Percentiles rank a stretch among this genome's conserved stretches.
Conservation (phyloP, 2,113 vertebrate genomes). For the Phylloscopus trochilus region DNA sequence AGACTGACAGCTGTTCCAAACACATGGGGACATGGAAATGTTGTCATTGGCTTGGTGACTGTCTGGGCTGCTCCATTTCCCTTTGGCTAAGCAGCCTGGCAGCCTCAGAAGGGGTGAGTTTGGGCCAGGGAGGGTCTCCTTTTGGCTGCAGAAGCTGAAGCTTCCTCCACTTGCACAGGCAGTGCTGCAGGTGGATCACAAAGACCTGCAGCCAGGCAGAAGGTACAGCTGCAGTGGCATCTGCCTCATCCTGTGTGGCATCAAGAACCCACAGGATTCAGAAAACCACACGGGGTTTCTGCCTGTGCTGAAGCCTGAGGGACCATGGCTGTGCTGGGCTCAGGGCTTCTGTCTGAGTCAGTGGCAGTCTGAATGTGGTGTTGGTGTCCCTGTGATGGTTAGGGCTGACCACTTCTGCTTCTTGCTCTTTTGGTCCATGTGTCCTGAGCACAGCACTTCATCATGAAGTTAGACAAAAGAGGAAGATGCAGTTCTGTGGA, state of each 20-base stretch:
- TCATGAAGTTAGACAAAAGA: neutral
- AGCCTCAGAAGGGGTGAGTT: neutral
- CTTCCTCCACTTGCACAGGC: neutral
- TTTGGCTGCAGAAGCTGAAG: neutral
- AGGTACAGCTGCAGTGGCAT: neutral
- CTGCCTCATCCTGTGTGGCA: neutral
- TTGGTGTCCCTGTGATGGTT: neutral
- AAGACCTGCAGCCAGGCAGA: neutral
- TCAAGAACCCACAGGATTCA: neutral
- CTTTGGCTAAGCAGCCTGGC: neutral
- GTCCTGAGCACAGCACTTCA: neutral
- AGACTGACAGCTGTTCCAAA: neutral
- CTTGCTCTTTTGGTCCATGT: neutral
- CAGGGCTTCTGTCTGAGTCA: neutral
- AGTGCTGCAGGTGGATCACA: neutral
- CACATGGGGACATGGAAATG: neutral
- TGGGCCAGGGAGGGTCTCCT: neutral
- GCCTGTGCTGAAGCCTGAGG: neutral
- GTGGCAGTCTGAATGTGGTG: neutral
- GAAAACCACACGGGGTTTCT: neutral
- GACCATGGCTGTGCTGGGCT: fast-evolving
- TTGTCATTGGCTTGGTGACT: neutral
- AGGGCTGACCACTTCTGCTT: neutral
- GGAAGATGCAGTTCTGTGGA: neutral
- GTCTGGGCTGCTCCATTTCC: neutral